phyloP scores from a whole-genome alignment of 2,113 vertebrate species.

The Cololabis saira region DNA sequence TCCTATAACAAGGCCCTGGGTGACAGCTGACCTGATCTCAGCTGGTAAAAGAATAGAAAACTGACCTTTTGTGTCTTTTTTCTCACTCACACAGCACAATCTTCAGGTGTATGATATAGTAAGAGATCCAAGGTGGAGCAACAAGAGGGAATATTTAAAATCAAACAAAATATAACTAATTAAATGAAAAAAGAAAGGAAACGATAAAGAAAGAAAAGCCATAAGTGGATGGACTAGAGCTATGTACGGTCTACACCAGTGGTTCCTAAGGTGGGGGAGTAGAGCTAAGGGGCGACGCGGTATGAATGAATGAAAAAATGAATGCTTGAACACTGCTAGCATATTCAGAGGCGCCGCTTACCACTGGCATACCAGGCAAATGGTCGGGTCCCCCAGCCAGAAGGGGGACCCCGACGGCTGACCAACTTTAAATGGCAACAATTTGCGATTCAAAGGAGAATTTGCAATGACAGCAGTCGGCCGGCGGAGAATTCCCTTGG shows the following conservation, averaged over 20 bases:
- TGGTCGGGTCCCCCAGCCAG: no score
- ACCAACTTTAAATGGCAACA: no score
- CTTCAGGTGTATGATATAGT: slow-evolving; percentile 38
- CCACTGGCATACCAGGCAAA: no score
- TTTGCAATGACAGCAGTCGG: no score
- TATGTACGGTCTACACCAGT: slow-evolving; percentile 34
- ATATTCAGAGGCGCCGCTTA: no score
- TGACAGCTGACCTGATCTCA: slow-evolving; percentile 12
- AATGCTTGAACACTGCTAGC: no score
- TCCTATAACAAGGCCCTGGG: slow-evolving; percentile 27
- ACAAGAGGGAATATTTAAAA: slow-evolving; percentile 10
- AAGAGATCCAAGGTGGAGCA: slow-evolving; percentile 33
- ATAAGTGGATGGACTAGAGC: slow-evolving; percentile 4
- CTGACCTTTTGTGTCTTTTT: slow-evolving; percentile 51
- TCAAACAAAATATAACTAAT: slow-evolving; percentile 1
- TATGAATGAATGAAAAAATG: no score
- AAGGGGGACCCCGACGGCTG: no score
- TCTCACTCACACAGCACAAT: slow-evolving; percentile 18
- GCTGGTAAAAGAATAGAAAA: slow-evolving; percentile 34
- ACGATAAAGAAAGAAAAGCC: slow-evolving; percentile 12
- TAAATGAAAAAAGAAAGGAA: slow-evolving; percentile 20
- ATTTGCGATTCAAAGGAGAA: no score
- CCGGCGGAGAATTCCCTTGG: no score
- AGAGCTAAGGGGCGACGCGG: no score
- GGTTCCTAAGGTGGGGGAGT: no score